Evolutionary conservation across 2,888 invertebrate species (phyloP), one percentile per base, ranked within the genome.

Genomic region (Polyploca ridens): DNA sequence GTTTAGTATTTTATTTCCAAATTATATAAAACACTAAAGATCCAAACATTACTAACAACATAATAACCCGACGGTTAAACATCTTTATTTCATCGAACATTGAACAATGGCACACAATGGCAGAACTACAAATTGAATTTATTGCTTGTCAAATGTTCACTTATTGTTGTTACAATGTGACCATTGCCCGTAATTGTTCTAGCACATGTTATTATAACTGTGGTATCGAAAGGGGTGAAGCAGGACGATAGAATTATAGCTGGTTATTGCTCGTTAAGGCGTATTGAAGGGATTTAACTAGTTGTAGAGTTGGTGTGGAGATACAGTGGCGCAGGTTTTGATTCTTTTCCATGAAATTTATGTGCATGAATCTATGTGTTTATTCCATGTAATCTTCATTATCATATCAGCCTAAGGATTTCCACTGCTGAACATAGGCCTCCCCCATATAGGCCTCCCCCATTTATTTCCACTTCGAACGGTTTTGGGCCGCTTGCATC

Each of bases 101-200:
- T 87, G 83, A 86, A 81, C 84, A 71, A 68, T 78, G 81, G 84
- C 77, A 86, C 84, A 90, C 88, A 90, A 86, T 82, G 76, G 79
- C 71, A 64, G 82, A 70, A 77, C 79, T 83, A 78, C 75, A 86
- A 90, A 92, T 90, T 86, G 79, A 91, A 93, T 93, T 93, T 91
- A 91, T 92, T 85, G 86, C 88, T 87, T 92, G 92, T 91, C 90
- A 92, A 89, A 90, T 88, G 85, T 82, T 79, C 76, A 73, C 90
- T 86, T 74, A 74, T 79, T 77, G 82, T 88, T 78, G 87, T 87
- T 85, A 86, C 86, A 84, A 86, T 84, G 78, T 75, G 75, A 71
- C 84, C 81, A 81, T 81, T 77, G 77, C 79, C 77, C 84, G 87
- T 92, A 94, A 93, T 94, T 88, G 93, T 81, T 79, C 70, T 74